These are phyloP conservation scores for Muscicapa comitata DNA, from an alignment of 2,797 vertebrate genomes.

Conservation along the genomic window DNA sequence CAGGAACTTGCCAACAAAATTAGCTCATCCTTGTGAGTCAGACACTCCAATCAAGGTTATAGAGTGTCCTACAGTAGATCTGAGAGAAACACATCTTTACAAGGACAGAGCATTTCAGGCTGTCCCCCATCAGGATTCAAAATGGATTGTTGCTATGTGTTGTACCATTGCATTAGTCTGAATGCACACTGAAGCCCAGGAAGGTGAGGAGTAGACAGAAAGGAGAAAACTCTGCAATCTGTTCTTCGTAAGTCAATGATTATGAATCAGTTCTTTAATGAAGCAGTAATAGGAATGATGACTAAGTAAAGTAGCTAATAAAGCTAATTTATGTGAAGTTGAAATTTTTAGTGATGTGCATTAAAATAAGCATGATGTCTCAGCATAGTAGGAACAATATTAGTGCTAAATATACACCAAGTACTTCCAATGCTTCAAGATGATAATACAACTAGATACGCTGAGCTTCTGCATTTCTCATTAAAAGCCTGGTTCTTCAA, in stretches of 20 bases:
- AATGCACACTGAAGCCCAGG: background rate
- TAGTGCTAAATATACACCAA: slow-evolving; percentile 10
- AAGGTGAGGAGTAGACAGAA: background rate
- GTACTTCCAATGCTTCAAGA: background rate
- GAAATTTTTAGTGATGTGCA: slow-evolving; percentile 53
- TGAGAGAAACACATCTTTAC: background rate
- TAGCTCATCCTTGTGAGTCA: slow-evolving; percentile 55
- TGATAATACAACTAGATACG: background rate
- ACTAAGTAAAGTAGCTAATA: slow-evolving; percentile 62
- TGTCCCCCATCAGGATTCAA: background rate
- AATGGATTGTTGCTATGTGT: background rate
- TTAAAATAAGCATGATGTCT: slow-evolving; percentile 61
- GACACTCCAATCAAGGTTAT: slow-evolving; percentile 24
- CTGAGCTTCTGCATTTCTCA: slow-evolving; percentile 4
- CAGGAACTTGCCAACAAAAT: slow-evolving; percentile 39
- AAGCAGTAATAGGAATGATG: slow-evolving; percentile 65
- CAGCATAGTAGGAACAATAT: slow-evolving; percentile 32
- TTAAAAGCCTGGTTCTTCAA: background rate
- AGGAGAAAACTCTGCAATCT: slow-evolving; percentile 29
- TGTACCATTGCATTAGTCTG: background rate
- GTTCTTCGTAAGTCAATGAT: slow-evolving; percentile 44
- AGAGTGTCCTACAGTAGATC: background rate
- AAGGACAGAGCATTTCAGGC: slow-evolving; percentile 11
- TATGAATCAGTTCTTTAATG: slow-evolving; percentile 58
- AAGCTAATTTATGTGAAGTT: slow-evolving; percentile 59